A percentile compares a stretch with the other conserved stretches of the same genome.
phyloP scores from a whole-genome alignment of 2,888 invertebrate genomes.

The Drosophila flavopinicola region DNA sequence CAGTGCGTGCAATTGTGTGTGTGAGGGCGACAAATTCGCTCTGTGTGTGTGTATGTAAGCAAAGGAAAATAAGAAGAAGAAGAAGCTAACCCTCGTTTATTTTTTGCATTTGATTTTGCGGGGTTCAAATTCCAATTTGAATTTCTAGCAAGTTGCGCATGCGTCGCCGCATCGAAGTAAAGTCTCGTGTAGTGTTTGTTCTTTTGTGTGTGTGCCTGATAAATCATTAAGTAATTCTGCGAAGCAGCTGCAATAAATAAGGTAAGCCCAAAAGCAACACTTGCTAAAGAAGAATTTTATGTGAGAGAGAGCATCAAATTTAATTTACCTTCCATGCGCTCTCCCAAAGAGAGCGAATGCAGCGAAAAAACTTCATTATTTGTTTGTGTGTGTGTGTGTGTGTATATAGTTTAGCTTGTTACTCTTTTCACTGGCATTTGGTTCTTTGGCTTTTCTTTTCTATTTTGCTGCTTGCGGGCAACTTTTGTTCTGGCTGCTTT shows the following conservation, averaged over 20 bases:
- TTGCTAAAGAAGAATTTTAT: slow-evolving; percentile 41
- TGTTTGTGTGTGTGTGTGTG: slow-evolving; percentile 32
- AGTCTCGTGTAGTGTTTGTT: slow-evolving; percentile 20
- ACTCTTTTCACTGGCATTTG: slow-evolving; percentile 49
- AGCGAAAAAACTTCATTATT: slow-evolving; percentile 32
- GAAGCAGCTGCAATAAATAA: slow-evolving; percentile 33
- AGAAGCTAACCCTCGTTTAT: slow-evolving; percentile 46
- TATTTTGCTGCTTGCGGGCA: slow-evolving; percentile 55
- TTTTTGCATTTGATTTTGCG: slow-evolving; percentile 66
- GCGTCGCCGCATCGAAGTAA: slow-evolving; percentile 48
- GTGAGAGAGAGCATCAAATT: slow-evolving; percentile 19
- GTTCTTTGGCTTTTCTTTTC: slow-evolving; percentile 64
- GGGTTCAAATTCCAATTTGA: slow-evolving; percentile 77
- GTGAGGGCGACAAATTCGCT: slow-evolving; percentile 63
- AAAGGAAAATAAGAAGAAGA: slow-evolving; percentile 12
- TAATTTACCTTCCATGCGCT: slow-evolving; percentile 25
- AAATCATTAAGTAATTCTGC: slow-evolving; percentile 24
- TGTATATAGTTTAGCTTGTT: slow-evolving; percentile 30
- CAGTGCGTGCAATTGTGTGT: slow-evolving; percentile 61
- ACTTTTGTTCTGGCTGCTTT: slow-evolving; percentile 63
- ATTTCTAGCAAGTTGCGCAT: slow-evolving; percentile 61
- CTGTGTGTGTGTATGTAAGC: slow-evolving; percentile 10
- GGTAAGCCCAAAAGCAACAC: slow-evolving; percentile 25
- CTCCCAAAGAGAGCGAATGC: slow-evolving; percentile 32
- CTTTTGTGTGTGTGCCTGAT: slow-evolving; percentile 9